Percentiles rank a stretch among this genome's conserved stretches.
phyloP scores from a whole-genome alignment of 1,140 invertebrate species.

The Neomicropteryx cornuta region DNA sequence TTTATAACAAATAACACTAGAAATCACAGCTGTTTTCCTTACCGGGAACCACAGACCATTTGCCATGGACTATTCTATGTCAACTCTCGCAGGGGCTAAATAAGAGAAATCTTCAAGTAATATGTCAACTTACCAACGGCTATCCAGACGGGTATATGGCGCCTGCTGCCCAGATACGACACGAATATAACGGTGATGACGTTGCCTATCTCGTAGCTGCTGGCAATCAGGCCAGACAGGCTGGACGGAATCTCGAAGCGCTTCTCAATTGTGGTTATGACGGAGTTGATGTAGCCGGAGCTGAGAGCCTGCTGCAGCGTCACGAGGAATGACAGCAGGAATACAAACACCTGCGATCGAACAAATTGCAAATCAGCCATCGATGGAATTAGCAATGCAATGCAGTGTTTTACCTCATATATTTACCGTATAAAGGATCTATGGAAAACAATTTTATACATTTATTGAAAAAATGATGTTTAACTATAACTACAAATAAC shows the following conservation, averaged over 20 bases:
- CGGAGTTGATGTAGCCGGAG: conserved; percentile 87
- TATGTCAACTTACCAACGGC: conserved; percentile 70
- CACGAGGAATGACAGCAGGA: conserved; percentile 82
- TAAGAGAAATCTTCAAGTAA: too few relatives aligned
- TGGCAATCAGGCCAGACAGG: conserved; percentile 83
- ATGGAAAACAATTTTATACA: conserved; percentile 1
- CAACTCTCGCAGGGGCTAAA: too few relatives aligned
- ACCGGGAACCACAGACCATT: too few relatives aligned
- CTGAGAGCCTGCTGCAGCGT: conserved; percentile 83
- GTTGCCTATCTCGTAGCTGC: conserved; percentile 92
- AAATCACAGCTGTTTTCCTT: too few relatives aligned
- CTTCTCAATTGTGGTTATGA: conserved; percentile 95
- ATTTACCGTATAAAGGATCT: neutral
- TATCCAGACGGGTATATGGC: conserved; percentile 92
- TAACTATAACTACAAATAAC: too few relatives aligned
- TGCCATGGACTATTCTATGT: too few relatives aligned
- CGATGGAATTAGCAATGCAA: too few relatives aligned
- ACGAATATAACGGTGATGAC: conserved; percentile 93
- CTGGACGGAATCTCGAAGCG: conserved; percentile 91
- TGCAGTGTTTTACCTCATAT: too few relatives aligned
- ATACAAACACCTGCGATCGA: conserved; percentile 73
- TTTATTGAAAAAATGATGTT: conserved; percentile 1
- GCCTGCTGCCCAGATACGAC: conserved; percentile 81
- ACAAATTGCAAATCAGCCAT: conserved; percentile 11
- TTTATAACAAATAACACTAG: too few relatives aligned